Conservation (phyloP, 2,888 invertebrate genomes). For the Slavum lentiscoides region DNA sequence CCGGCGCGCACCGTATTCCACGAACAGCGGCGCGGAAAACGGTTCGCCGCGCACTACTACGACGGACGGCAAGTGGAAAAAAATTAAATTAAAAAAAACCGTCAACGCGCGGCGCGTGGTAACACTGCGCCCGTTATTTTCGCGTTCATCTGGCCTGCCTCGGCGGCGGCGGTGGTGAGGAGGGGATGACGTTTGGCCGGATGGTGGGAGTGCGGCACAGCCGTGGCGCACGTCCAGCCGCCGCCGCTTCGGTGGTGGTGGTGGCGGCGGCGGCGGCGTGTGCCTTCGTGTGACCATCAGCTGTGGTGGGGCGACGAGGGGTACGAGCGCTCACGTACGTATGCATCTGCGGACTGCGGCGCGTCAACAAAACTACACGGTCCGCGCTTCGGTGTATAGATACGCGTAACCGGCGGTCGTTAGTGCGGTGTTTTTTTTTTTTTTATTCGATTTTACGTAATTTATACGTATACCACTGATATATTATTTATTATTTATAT, state of each 20-base stretch:
- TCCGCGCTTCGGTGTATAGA: constrained; percentile 46
- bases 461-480: neutral
- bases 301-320: neutral
- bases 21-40: no score
- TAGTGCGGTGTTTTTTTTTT: constrained; percentile 44
- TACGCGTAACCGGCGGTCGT: constrained; percentile 41
- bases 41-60: no score
- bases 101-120: constrained; percentile 25
- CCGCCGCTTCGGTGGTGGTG: neutral
- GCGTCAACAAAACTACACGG: constrained; percentile 52
- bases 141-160: neutral
- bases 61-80: no score
- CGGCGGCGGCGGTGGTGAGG: neutral
- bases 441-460: neutral
- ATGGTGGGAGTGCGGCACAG: no score
- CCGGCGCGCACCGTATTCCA: no score
- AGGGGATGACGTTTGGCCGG: neutral
- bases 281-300: neutral
- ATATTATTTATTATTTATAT: neutral
- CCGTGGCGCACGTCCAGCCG: constrained; percentile 21
- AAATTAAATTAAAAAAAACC: neutral
- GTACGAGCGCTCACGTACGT: constrained; percentile 31
- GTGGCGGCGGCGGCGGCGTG: neutral
- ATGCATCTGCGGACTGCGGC: constrained; percentile 50
- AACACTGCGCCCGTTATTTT: constrained; percentile 22